phyloP scores from a whole-genome alignment of 2,888 invertebrate genomes.

The Agrochola lychnidis region DNA sequence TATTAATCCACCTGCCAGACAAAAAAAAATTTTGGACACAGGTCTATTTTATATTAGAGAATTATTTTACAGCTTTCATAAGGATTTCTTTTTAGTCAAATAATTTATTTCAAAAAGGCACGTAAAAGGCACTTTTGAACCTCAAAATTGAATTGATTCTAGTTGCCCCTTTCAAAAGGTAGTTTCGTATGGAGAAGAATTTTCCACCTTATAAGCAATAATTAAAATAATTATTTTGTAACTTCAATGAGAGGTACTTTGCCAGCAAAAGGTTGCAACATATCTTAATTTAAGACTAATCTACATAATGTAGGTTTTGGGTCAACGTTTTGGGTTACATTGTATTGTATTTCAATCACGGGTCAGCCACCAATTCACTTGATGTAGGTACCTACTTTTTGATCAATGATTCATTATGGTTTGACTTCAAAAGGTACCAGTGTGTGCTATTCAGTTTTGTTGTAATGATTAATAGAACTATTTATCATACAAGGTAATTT shows the following conservation, averaged over 20 bases:
- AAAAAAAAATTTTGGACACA: too few species aligned
- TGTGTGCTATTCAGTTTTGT: neutral
- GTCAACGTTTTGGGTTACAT: slow-evolving; percentile 38
- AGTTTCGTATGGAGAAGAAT: too few species aligned
- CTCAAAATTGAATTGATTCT: too few species aligned
- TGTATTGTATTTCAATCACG: slow-evolving; percentile 44
- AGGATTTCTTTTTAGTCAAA: too few species aligned
- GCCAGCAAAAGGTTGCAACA: slow-evolving; percentile 24
- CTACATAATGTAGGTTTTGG: slow-evolving; percentile 34
- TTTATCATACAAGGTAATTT: neutral
- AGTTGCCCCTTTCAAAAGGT: too few species aligned
- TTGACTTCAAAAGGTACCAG: neutral
- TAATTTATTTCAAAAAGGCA: too few species aligned
- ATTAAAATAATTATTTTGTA: neutral
- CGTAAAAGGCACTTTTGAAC: too few species aligned
- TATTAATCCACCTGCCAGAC: too few species aligned
- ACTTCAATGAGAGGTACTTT: neutral
- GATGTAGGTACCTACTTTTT: slow-evolving; percentile 5
- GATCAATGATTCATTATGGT: slow-evolving; percentile 23
- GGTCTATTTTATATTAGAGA: too few species aligned
- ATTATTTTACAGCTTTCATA: too few species aligned
- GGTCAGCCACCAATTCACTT: slow-evolving; percentile 33
- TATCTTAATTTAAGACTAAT: slow-evolving; percentile 31
- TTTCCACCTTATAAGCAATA: too few species aligned
- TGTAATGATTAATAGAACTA: slow-evolving; percentile 2